Percentiles rank a stretch among this genome's conserved stretches.
These are phyloP conservation scores for Ladona fulva DNA, from an alignment of 1,140 invertebrate genomes.

Conservation along the genomic window DNA sequence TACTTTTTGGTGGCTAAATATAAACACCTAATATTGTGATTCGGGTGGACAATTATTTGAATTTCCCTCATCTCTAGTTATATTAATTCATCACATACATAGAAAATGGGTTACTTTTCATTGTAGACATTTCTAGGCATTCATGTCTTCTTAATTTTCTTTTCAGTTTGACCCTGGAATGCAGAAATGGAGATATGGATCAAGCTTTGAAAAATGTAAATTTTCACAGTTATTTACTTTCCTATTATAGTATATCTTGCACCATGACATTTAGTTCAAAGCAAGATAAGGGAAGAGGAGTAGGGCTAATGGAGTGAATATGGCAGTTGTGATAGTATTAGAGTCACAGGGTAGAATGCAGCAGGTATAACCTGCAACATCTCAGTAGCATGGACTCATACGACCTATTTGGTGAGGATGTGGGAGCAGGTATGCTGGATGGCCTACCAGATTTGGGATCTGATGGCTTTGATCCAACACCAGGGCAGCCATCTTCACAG, in stretches of 20 bases:
- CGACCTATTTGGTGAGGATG: conserved; percentile 80
- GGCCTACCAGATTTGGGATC: conserved; percentile 69
- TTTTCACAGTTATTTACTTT: conserved; percentile 14
- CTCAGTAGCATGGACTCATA: conserved; percentile 68
- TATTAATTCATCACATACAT: too few species aligned
- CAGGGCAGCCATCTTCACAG: conserved; percentile 32
- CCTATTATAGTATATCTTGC: conserved; percentile 1
- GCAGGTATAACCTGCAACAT: conserved; percentile 10
- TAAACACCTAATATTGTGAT: too few species aligned
- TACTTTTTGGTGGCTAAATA: too few species aligned
- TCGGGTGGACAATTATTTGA: too few species aligned
- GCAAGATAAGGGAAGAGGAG: not conserved
- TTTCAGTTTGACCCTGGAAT: not conserved
- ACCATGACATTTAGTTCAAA: not conserved
- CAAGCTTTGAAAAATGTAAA: not conserved
- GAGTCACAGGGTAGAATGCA: conserved; percentile 1
- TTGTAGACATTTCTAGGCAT: too few species aligned
- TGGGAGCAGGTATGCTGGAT: conserved; percentile 77
- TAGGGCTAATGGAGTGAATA: not conserved
- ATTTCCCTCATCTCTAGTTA: not conserved
- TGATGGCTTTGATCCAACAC: conserved; percentile 59
- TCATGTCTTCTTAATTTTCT: not conserved
- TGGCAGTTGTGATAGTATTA: not conserved
- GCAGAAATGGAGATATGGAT: not conserved
- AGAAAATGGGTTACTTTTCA: too few species aligned